Evolutionary conservation across 2,888 invertebrate genomes (phyloP).

Genomic region (Trilocha varians): DNA sequence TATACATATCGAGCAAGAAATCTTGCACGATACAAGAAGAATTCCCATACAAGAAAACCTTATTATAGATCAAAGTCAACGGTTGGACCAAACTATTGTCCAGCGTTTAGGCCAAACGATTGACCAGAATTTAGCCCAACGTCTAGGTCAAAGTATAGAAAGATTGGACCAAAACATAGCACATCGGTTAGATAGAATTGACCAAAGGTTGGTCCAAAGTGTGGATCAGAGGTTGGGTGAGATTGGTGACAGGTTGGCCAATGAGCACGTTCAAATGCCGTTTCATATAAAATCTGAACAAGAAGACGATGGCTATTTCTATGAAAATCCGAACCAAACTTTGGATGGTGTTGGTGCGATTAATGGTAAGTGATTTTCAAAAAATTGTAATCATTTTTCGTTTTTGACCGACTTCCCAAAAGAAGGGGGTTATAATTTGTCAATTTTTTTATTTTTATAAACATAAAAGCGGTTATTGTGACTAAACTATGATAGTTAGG

Average conservation of each 20-base stretch:
- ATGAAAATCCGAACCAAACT: slow-evolving; percentile 43
- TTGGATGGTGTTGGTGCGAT: slow-evolving; percentile 28
- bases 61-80: slow-evolving; percentile 10
- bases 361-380: slow-evolving; percentile 38
- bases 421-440: no score
- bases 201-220: slow-evolving; percentile 13
- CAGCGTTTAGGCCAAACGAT: neutral
- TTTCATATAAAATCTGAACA: slow-evolving; percentile 61
- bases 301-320: slow-evolving; percentile 59
- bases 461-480: no score
- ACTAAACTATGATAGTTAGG: no score
- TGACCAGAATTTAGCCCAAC: slow-evolving; percentile 5
- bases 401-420: neutral
- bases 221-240: slow-evolving; percentile 17
- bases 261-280: slow-evolving; percentile 43
- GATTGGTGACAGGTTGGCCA: slow-evolving; percentile 19
- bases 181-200: slow-evolving; percentile 10
- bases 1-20: slow-evolving; percentile 35
- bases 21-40: slow-evolving; percentile 24
- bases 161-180: slow-evolving; percentile 9
- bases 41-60: slow-evolving; percentile 20
- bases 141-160: slow-evolving; percentile 2
- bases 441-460: no score
- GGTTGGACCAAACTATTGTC: neutral
- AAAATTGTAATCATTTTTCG: neutral